phyloP scores from a whole-genome alignment of 1,140 invertebrate species.

The Tyrophagus putrescentiae region DNA sequence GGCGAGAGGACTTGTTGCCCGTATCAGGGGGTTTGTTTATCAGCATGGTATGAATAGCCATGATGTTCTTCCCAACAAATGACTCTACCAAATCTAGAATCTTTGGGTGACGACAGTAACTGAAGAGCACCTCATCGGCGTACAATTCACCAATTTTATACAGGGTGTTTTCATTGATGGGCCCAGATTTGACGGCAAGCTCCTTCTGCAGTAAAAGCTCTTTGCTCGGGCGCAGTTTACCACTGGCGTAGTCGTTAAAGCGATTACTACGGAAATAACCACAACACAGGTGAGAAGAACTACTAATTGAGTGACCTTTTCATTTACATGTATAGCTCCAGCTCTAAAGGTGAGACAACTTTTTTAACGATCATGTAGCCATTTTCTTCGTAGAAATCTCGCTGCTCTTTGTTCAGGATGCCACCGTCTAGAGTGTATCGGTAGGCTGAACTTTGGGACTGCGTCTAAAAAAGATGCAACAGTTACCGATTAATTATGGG shows the following conservation, averaged over 20 bases:
- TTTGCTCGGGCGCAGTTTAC: slow-evolving; percentile 35
- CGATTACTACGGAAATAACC: slow-evolving; percentile 35
- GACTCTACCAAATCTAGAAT: slow-evolving; percentile 55
- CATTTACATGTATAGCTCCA: slow-evolving; percentile 41
- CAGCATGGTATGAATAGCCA: slow-evolving; percentile 70
- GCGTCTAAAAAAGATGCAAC: too few species aligned
- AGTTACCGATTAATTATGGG: too few species aligned
- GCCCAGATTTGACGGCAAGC: slow-evolving; percentile 42
- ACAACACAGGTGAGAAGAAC: neutral
- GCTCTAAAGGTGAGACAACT: slow-evolving; percentile 42
- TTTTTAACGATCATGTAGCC: slow-evolving; percentile 55
- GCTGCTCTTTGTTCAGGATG: slow-evolving; percentile 35
- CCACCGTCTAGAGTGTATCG: neutral
- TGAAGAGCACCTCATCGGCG: slow-evolving; percentile 48
- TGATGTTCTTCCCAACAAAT: slow-evolving; percentile 62
- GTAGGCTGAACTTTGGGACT: too few species aligned
- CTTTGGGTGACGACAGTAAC: slow-evolving; percentile 47
- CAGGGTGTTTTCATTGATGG: slow-evolving; percentile 46
- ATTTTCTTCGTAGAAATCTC: slow-evolving; percentile 60
- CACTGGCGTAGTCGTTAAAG: slow-evolving; percentile 51
- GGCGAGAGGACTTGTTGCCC: slow-evolving; percentile 31
- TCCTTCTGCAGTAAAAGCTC: slow-evolving; percentile 58
- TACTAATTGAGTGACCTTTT: neutral
- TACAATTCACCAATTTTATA: slow-evolving; percentile 69
- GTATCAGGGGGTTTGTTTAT: slow-evolving; percentile 79